Evolutionary conservation across 2,888 invertebrate genomes (phyloP).

Genomic region (Parnassius mnemosyne): DNA sequence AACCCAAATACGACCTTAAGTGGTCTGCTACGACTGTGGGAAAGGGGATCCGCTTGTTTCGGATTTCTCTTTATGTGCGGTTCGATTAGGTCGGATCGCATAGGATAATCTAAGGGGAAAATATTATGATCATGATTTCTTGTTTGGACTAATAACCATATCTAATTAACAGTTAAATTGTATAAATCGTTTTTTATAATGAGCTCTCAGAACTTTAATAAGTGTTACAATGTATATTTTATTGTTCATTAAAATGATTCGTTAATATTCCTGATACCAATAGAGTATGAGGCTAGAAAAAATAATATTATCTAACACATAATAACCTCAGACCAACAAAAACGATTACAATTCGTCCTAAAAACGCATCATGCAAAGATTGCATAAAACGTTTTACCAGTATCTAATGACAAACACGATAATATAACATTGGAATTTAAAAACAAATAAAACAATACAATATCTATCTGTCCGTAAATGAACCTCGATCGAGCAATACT

Average conservation of each 20-base stretch:
- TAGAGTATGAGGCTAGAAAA: no score
- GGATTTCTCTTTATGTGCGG: constrained; percentile 48
- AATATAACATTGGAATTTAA: constrained; percentile 4
- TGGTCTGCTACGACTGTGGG: constrained; percentile 56
- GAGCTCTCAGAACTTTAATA: no score
- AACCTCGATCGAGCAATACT: constrained; percentile 42
- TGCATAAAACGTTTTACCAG: neutral
- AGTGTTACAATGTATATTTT: no score
- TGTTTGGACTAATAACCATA: constrained; percentile 3
- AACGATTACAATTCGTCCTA: no score
- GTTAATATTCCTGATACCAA: no score
- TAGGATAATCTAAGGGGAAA: constrained; percentile 37
- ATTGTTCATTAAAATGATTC: no score
- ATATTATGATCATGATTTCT: constrained; percentile 14
- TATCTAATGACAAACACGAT: constrained; percentile 4
- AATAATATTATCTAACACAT: no score
- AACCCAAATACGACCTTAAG: constrained; percentile 61
- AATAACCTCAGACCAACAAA: no score
- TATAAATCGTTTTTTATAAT: neutral
- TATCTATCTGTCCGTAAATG: constrained; percentile 36
- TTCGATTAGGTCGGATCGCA: constrained; percentile 47
- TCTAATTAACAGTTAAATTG: constrained; percentile 13
- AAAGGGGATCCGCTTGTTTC: constrained; percentile 54
- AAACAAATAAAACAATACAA: constrained; percentile 11
- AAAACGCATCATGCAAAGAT: no score